These are phyloP conservation scores for Brienomyrus brachyistius DNA, from an alignment of 2,113 vertebrate genomes.

Conservation along the genomic window DNA sequence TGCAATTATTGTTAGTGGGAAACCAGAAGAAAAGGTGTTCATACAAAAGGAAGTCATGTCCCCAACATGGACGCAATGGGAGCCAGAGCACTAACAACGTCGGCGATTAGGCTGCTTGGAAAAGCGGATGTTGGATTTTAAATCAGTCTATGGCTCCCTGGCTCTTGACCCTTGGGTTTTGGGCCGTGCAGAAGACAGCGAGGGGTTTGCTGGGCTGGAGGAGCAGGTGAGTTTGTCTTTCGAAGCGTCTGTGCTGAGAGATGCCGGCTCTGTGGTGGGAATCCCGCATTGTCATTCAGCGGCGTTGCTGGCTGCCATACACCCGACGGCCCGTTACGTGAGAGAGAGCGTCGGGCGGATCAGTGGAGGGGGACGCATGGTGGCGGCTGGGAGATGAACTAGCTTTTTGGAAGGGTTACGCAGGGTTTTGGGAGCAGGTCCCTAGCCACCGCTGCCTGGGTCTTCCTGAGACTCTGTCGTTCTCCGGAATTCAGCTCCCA, in stretches of 20 bases:
- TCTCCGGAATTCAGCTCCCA: not conserved
- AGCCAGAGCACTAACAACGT: not conserved
- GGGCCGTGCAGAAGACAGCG: not conserved
- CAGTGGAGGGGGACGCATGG: not conserved
- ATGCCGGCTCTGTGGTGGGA: not conserved
- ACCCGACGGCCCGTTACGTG: not conserved
- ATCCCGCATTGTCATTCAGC: not conserved
- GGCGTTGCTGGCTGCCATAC: not conserved
- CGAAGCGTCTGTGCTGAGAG: not conserved
- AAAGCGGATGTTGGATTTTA: not conserved
- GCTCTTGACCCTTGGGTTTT: not conserved
- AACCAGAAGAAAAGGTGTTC: not conserved
- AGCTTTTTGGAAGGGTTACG: not conserved
- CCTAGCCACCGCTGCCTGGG: not conserved
- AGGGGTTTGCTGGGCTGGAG: not conserved
- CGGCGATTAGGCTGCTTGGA: not conserved
- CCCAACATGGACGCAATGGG: not conserved
- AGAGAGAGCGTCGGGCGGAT: not conserved
- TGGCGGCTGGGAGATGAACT: not conserved
- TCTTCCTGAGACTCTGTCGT: not conserved
- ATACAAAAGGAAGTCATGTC: not conserved
- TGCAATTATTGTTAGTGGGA: not conserved
- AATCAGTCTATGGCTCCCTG: not conserved
- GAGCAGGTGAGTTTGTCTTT: not conserved
- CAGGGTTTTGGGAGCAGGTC: not conserved